Evolutionary conservation across 1,140 invertebrate genomes (phyloP), one percentile per base, ranked within the genome.

Genomic region (Drosophila bifasciata): DNA sequence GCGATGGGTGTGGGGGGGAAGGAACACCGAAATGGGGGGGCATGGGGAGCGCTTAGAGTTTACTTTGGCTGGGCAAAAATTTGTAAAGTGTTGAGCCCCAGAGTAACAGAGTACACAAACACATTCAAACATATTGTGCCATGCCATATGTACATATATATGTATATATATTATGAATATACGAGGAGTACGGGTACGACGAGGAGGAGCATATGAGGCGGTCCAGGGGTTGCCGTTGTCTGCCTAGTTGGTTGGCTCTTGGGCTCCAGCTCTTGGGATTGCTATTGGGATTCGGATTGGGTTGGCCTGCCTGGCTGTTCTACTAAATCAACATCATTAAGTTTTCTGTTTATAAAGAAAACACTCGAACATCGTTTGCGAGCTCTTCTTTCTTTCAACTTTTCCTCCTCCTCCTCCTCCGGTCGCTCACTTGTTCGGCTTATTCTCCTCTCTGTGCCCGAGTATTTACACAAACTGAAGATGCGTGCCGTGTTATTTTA

Each of bases 281-380:
- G 32, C 4, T 11, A 13, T 36, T 36, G 32, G 11, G 11, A 1
- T 13, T 13, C 2, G 28, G 28, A 28, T 28, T 36, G 32, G 32
- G 32, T 4, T 36, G 32, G 32, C 32, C 11, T n/a, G 32, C 32
- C 32, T 13, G 32, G 32, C 32, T 86, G 83, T 81, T 86, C 78
- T 75, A 88, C 83, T 86, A 86, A 88, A 81, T 88, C 81, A 86
- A 86, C 81, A 86, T 86, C 81, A 88, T 86, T 86, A 86, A 78
- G 81, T 81, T 88, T 86, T 88, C 83, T 86, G 81, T 86, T 86
- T 86, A 86, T 88, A 88, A 88, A 86, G 83, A 86, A 86, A 86
- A 86, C 81, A 86, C 83, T 86, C 74, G 61, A 86, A 66, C 81
- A 74, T 72, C 68, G 67, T 63, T 69, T 64, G 77, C 60, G 59